Conservation (phyloP, 2,888 invertebrate genomes). For the Blastobasis adustella region DNA sequence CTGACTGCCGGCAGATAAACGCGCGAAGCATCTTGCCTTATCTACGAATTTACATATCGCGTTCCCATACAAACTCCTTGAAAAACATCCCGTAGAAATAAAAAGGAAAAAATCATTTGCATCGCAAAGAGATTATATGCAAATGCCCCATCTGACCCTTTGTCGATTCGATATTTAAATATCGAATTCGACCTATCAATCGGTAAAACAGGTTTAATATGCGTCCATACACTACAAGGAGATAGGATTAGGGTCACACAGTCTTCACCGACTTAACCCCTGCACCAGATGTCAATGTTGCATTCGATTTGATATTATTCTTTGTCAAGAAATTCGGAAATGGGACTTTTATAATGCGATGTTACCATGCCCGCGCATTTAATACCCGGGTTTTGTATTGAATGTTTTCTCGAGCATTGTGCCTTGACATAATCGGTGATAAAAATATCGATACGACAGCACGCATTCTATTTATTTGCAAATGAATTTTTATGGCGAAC, state of each 20-base stretch:
- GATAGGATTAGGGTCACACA: constrained; percentile 64
- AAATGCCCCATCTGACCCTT: constrained; percentile 55
- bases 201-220: constrained; percentile 68
- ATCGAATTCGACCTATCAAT: constrained; percentile 64
- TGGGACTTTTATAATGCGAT: constrained; percentile 52
- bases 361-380: constrained; percentile 36
- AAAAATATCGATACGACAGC: background rate
- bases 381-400: constrained; percentile 30
- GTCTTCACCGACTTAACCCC: constrained; percentile 25
- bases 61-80: constrained; percentile 54
- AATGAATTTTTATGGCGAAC: background rate
- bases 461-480: background rate
- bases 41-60: constrained; percentile 62
- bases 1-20: constrained; percentile 57
- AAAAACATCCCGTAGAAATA: constrained; percentile 28
- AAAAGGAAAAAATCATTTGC: constrained; percentile 51
- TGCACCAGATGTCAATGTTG: constrained; percentile 59
- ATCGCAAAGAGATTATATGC: constrained; percentile 66
- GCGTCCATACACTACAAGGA: constrained; percentile 40
- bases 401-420: constrained; percentile 10
- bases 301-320: constrained; percentile 49
- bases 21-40: constrained; percentile 40
- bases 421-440: constrained; percentile 10
- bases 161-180: constrained; percentile 51
- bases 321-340: constrained; percentile 54